A percentile compares a stretch with the other conserved stretches of the same genome.
These are phyloP conservation scores for Pocota personata DNA, from an alignment of 2,888 invertebrate species.

Conservation along the genomic window DNA sequence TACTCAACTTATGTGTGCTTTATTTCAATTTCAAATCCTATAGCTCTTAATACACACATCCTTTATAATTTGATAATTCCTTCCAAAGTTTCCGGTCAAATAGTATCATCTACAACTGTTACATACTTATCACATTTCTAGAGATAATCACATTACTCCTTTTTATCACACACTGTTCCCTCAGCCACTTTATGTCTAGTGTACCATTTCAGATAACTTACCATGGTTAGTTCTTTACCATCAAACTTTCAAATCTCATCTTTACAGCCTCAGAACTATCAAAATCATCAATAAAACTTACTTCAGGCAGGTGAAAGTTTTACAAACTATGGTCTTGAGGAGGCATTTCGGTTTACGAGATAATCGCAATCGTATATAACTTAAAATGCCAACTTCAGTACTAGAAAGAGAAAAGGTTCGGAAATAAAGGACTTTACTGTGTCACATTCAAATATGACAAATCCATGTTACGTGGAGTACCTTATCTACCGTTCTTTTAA, in stretches of 20 bases:
- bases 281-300: slow-evolving; percentile 61
- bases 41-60: too few relatives aligned
- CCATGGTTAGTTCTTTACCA: background rate
- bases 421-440: slow-evolving; percentile 47
- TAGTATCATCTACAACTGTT: too few relatives aligned
- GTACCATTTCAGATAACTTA: background rate
- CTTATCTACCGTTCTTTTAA: background rate
- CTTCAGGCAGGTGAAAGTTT: slow-evolving; percentile 53
- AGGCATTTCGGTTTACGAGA: slow-evolving; percentile 51
- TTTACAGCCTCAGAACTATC: slow-evolving; percentile 29
- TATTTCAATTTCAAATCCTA: too few relatives aligned
- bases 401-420: slow-evolving; percentile 16
- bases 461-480: slow-evolving; percentile 55
- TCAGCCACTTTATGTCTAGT: background rate
- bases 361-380: slow-evolving; percentile 39
- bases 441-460: slow-evolving; percentile 69
- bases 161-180: background rate
- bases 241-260: slow-evolving; percentile 24
- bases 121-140: too few relatives aligned
- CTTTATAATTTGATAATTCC: too few relatives aligned
- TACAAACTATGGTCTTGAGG: slow-evolving; percentile 36
- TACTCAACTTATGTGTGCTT: too few relatives aligned
- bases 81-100: too few relatives aligned
- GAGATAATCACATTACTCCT: too few relatives aligned
- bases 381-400: slow-evolving; percentile 31